Evolutionary conservation across 2,113 vertebrate species (phyloP), one percentile per base, ranked within the genome.

Genomic region (Formicarius rufipectus): DNA sequence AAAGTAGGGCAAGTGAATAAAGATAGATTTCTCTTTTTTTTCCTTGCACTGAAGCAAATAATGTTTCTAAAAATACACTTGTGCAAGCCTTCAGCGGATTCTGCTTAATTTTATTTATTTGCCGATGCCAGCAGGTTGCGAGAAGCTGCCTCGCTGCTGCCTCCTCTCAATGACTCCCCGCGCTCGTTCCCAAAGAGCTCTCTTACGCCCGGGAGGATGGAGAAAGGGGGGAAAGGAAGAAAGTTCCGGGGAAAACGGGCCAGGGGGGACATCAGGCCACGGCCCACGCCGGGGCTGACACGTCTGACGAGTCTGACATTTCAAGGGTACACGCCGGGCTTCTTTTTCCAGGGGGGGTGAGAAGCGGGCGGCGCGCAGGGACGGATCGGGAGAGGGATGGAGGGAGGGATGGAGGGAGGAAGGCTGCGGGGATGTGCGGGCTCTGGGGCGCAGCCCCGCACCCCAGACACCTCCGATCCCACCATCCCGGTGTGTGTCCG

Each of bases 1-100:
- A 91, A 95, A 94, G 83, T 80, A 93, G 88, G 96, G 88, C 91
- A 92, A 94, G 60, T 19, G 64, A 95, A 96, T 62, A 74, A 60
- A 96, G 62, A 92, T 23, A 83, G 64, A 30, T 24, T 73, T n/a
- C 4, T 72, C 42, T 8, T 31, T 50, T 74, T 44, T 63, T 68
- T 77, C 42, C 9, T 52, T 58, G 39, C 68, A 72, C 64, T 56
- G 85, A 90, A 95, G 83, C 85, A 90, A 92, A 84, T 81, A 92
- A 74, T 84, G 81, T 87, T 92, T 93, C 83, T 93, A 96, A 93
- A 96, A 95, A 94, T 79, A 90, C 37, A 39, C 40, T 75, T 39
- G 74, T 72, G 75, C 77, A 47, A 77, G 49, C n/a, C 62, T 84
- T 95, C 44, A 33, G 68, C 6, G 1, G 62, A 63, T 82, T 68